Percentiles rank a stretch among this genome's conserved stretches.
These are phyloP conservation scores for Tromatobia lineatoria DNA, from an alignment of 2,888 invertebrate species.

Conservation along the genomic window DNA sequence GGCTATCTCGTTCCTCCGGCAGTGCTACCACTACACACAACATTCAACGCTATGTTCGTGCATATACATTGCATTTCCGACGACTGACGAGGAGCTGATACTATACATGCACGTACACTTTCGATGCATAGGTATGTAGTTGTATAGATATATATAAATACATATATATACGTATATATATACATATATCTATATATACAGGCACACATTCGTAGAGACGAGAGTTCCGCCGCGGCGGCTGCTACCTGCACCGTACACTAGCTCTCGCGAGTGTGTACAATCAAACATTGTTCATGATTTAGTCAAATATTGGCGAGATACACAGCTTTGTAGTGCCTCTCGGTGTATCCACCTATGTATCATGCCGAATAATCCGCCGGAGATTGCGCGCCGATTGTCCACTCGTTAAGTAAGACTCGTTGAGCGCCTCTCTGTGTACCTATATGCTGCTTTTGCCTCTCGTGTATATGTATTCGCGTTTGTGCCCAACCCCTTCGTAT, in stretches of 20 bases:
- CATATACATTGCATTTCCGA: neutral
- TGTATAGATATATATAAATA: conserved; percentile 1
- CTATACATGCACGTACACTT: conserved; percentile 21
- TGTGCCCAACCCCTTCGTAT: conserved; percentile 14
- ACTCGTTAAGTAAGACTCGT: conserved; percentile 80
- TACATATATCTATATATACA: conserved; percentile 26
- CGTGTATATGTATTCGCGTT: conserved; percentile 25
- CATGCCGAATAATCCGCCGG: conserved; percentile 82
- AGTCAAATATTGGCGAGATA: conserved; percentile 85
- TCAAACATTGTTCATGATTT: conserved; percentile 86
- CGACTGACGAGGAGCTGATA: conserved; percentile 1
- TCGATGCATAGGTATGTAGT: conserved; percentile 30
- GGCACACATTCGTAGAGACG: conserved; percentile 48
- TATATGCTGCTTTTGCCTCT: conserved; percentile 16
- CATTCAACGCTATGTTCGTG: neutral
- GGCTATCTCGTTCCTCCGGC: conserved; percentile 37
- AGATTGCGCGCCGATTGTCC: conserved; percentile 81
- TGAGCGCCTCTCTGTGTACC: conserved; percentile 57
- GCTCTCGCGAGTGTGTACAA: conserved; percentile 80
- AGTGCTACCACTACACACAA: conserved; percentile 23
- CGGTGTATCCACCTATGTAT: conserved; percentile 79
- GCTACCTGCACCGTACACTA: conserved; percentile 57
- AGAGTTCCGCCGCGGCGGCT: conserved; percentile 60
- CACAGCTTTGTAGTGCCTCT: conserved; percentile 84
- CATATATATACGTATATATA: neutral